These are phyloP conservation scores for Dasyornis broadbenti DNA, from an alignment of 2,113 vertebrate species.

Conservation along the genomic window DNA sequence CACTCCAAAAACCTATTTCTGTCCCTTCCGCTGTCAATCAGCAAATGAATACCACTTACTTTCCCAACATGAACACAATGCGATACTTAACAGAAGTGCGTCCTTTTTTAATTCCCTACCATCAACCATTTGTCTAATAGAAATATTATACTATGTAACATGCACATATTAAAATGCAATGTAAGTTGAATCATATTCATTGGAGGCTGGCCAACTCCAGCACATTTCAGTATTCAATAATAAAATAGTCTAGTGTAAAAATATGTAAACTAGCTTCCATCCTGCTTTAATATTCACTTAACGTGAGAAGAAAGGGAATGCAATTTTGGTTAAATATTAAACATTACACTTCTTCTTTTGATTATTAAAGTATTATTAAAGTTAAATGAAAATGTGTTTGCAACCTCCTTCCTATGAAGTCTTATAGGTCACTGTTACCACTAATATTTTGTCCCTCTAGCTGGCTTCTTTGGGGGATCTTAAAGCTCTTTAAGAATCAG, in stretches of 20 bases:
- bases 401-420: neutral
- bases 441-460: neutral
- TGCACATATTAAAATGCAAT: constrained; percentile 69
- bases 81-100: constrained; percentile 45
- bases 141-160: constrained; percentile 65
- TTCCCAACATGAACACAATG: neutral
- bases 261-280: constrained; percentile 68
- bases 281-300: constrained; percentile 68
- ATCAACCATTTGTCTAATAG: constrained; percentile 54
- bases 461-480: neutral
- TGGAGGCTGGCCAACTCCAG: constrained; percentile 63
- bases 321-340: constrained; percentile 68
- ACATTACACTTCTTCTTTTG: constrained; percentile 60
- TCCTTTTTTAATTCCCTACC: constrained; percentile 32
- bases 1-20: neutral
- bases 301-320: constrained; percentile 60
- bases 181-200: constrained; percentile 61
- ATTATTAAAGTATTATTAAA: constrained; percentile 64
- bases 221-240: constrained; percentile 69
- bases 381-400: constrained; percentile 51
- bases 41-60: neutral
- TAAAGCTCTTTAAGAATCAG: neutral
- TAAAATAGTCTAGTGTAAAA: constrained; percentile 68
- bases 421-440: neutral
- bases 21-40: neutral